Evolutionary conservation across 2,888 invertebrate species (phyloP).

Genomic region (Synanthedon formicaeformis): DNA sequence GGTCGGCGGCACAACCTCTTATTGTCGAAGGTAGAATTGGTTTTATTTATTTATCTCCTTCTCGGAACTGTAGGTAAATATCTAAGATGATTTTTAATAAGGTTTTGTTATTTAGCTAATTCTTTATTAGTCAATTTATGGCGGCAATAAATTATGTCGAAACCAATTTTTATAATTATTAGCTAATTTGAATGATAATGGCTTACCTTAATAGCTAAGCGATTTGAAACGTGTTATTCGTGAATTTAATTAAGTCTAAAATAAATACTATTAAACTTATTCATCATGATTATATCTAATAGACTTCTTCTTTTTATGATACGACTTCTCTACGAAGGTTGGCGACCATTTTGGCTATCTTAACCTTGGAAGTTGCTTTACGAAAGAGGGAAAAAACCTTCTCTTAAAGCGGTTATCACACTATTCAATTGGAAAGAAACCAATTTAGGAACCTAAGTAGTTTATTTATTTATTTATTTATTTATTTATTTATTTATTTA

Average conservation of each 20-base stretch:
- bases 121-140: slow-evolving; percentile 3
- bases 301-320: no score
- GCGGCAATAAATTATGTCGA: background rate
- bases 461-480: no score
- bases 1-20: slow-evolving; percentile 20
- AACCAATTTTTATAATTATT: slow-evolving; percentile 1
- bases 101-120: slow-evolving; percentile 28
- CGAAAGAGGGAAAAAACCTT: no score
- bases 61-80: slow-evolving; percentile 26
- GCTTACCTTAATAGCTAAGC: background rate
- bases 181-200: slow-evolving; percentile 2
- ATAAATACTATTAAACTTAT: background rate
- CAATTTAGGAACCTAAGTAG: no score
- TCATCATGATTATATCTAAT: no score
- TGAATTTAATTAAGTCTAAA: background rate
- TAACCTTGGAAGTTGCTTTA: no score
- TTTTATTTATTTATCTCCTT: slow-evolving; percentile 38
- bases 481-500: no score
- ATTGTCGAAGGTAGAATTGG: slow-evolving; percentile 38
- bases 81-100: slow-evolving; percentile 11
- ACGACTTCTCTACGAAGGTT: no score
- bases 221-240: background rate
- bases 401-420: no score
- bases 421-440: no score
- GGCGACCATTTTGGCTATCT: no score